Conservation (phyloP, 1,140 invertebrate species). For the Brevipalpus yothersi region DNA sequence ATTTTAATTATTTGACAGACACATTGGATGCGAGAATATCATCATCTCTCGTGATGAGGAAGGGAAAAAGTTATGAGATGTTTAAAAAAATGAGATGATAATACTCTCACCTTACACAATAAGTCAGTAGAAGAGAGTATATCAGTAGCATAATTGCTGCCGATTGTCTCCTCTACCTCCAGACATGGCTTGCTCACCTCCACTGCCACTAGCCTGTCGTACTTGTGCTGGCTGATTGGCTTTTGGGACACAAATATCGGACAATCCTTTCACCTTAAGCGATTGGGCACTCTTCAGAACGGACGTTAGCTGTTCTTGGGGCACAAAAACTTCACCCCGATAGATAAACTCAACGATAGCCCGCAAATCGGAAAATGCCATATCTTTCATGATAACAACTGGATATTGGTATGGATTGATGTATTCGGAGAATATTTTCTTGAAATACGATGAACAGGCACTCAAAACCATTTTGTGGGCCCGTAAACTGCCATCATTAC, state of each 20-base stretch:
- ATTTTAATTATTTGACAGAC: too few species aligned
- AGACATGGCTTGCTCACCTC: neutral
- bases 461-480: constrained; percentile 22
- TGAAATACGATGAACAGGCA: constrained; percentile 21
- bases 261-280: neutral
- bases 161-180: neutral
- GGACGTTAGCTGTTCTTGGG: constrained; percentile 62
- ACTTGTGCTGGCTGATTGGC: neutral
- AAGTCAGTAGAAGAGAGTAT: too few species aligned
- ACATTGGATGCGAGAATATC: too few species aligned
- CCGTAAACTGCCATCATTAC: constrained; percentile 14
- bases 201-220: neutral
- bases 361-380: constrained; percentile 64
- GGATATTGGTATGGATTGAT: constrained; percentile 43
- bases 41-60: too few species aligned
- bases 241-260: neutral
- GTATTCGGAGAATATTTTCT: constrained; percentile 30
- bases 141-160: too few species aligned
- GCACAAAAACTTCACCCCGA: constrained; percentile 72
- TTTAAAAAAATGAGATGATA: too few species aligned
- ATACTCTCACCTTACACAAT: too few species aligned
- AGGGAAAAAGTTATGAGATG: too few species aligned
- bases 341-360: constrained; percentile 88
- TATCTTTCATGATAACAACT: constrained; percentile 69
- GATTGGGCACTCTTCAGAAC: neutral